Base-by-base conservation (phyloP, 2,797 vertebrate genomes). In the Dipus sagitta region DNA sequence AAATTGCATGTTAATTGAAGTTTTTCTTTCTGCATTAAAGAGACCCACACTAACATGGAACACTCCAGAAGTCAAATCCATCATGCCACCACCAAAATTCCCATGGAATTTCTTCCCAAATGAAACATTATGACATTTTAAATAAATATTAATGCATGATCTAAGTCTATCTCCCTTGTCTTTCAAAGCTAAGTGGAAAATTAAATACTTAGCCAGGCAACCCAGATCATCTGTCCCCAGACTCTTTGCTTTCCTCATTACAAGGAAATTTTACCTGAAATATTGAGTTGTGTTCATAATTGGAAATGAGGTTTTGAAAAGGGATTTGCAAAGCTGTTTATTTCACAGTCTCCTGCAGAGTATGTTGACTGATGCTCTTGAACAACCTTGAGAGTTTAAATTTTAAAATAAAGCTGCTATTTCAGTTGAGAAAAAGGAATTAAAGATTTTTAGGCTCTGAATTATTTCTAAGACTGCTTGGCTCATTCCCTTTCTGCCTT, bases 171-270 rank as follows among this genome's bases (percentile, higher is more conserved):
- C 94, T 95, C 38, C 94, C 84, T 79, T 58, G 62, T 79, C 78
- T 96, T 93, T 24, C 88, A 89, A 94, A 76, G n/a, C 34, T 93
- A 95, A 96, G 86, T 95, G 76, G 72, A 75, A 96, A 96, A 96
- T 96, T 94, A 94, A 96, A 92, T 88, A 93, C 87, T 94, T 90
- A 93, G 78, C 34, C 79, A 85, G 88, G 32, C 64, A 91, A 34
- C 54, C 30, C 28, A 26, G 4, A 94, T 95, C 52, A 85, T 94
- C 76, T 76, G 67, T 95, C 80, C 79, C 80, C 24, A 92, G 74
- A 95, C 86, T 76, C 71, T 90, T 78, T 32, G 94, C 30, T 82
- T 87, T 78, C 67, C 80, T 96, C 75, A 94, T 88, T 87, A 95
- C 32, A 58, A 92, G 77, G 34, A 90, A 94, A 77, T 96, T 96